Evolutionary conservation across 2,888 invertebrate species (phyloP), one percentile per base, ranked within the genome.

Genomic region (Steromphala cineraria): DNA sequence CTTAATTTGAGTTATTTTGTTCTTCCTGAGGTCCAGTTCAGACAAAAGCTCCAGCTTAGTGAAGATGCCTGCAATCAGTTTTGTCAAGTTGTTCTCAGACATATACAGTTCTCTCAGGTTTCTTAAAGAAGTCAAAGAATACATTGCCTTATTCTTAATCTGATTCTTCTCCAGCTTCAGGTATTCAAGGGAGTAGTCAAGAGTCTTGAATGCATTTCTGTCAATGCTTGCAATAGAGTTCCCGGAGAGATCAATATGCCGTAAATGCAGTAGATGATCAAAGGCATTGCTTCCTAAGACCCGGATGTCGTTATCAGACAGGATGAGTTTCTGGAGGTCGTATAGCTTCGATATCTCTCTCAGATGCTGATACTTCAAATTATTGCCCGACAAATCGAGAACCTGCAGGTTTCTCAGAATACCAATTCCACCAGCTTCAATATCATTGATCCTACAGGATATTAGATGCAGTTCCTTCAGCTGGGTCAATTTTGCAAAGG

Each of bases 381-480:
- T 52, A 56, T 82, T 82, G 21, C 67, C 76, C 7, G 74, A 74
- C 15, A 82, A 55, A 75, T 82, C 78, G 21, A 82, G 78, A 19
- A 80, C 80, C 55, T 56, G 78, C 21, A 86, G 77, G 21, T 75
- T 79, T 53, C 78, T 75, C 46, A 86, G 55, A 7, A 75, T 28
- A 10, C 67, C 53, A 21, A 86, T 81, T 3, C 82, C 83, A n/a
- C 79, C 78, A 4, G 84, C 67, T 24, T 81, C 79, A 19, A 86
- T 79, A 19, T 77, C 17, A 17, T 81, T 40, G 67, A 85, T 82
- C 4, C 84, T 67, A 75, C 86, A 86, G n/a, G 80, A 81, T 1
- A 74, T 53, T 21, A 86, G 67, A 53, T 85, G 82, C n/a, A 86
- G 79, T 75, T 84, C 84, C 21, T 62, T 56, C 24, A 86, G 78